phyloP scores from a whole-genome alignment of 2,797 vertebrate species.

The Platyrinchus mystaceus region DNA sequence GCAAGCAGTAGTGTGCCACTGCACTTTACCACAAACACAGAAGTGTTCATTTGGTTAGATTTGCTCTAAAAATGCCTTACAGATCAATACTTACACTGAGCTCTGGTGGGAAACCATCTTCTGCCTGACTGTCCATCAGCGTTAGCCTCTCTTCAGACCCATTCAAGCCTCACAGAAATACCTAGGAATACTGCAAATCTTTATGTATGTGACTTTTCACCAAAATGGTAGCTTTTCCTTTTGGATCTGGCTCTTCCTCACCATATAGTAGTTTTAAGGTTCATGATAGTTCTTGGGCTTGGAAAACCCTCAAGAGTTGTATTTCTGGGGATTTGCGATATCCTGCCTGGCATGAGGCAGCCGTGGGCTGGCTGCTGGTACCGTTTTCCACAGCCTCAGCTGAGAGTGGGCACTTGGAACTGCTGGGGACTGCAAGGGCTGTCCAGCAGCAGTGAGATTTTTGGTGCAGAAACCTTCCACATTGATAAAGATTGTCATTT shows the following conservation, averaged over 20 bases:
- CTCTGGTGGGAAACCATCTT: not conserved
- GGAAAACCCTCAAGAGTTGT: not conserved
- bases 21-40: not conserved
- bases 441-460: not conserved
- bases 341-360: rapidly evolving
- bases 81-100: not conserved
- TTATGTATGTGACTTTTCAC: not conserved
- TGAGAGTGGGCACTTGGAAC: not conserved
- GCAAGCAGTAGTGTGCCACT: not conserved
- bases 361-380: not conserved
- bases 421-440: not conserved
- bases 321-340: not conserved
- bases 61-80: not conserved
- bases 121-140: not conserved
- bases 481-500: not conserved
- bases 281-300: not conserved
- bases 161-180: not conserved
- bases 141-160: not conserved
- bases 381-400: not conserved
- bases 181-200: not conserved
- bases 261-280: not conserved
- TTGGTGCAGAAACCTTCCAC: not conserved
- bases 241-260: not conserved
- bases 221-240: not conserved
- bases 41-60: not conserved